A percentile compares a stretch with the other conserved stretches of the same genome.
Conservation (phyloP, 2,888 invertebrate species). For the Diarsia dahlii region DNA sequence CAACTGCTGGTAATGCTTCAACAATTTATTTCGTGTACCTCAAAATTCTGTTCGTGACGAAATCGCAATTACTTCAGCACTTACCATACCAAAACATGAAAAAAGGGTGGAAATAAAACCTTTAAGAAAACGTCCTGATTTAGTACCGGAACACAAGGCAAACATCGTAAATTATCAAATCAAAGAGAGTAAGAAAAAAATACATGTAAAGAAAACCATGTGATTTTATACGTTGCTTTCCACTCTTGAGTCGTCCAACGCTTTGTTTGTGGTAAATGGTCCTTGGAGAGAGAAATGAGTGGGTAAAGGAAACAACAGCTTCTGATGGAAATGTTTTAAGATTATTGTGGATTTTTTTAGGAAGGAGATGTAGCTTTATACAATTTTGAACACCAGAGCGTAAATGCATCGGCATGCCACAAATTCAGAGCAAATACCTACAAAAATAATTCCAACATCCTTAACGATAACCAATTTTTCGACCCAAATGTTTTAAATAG, state of each 20-base stretch:
- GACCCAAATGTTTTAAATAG: no score
- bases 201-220: conserved; percentile 40
- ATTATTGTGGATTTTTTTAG: conserved; percentile 16
- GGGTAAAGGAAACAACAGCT: conserved; percentile 19
- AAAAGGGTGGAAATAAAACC: conserved; percentile 28
- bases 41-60: conserved; percentile 6
- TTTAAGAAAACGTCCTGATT: conserved; percentile 57
- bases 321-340: conserved; percentile 10
- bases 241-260: conserved; percentile 33
- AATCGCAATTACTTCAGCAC: conserved; percentile 35
- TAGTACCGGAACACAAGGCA: conserved; percentile 64
- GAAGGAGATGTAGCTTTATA: not conserved
- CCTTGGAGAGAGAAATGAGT: conserved; percentile 37
- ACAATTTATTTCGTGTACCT: conserved; percentile 1
- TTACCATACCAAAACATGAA: conserved; percentile 43
- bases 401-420: no score
- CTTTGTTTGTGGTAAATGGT: conserved; percentile 51
- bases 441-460: no score
- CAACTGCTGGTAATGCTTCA: no score
- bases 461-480: no score
- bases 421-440: no score
- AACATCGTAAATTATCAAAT: conserved; percentile 73
- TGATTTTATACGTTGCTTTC: conserved; percentile 45
- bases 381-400: no score
- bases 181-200: conserved; percentile 63